Percentiles rank a stretch among this genome's conserved stretches.
Evolutionary conservation across 1,140 invertebrate species (phyloP).

Genomic region (Sesamia nonagrioides): DNA sequence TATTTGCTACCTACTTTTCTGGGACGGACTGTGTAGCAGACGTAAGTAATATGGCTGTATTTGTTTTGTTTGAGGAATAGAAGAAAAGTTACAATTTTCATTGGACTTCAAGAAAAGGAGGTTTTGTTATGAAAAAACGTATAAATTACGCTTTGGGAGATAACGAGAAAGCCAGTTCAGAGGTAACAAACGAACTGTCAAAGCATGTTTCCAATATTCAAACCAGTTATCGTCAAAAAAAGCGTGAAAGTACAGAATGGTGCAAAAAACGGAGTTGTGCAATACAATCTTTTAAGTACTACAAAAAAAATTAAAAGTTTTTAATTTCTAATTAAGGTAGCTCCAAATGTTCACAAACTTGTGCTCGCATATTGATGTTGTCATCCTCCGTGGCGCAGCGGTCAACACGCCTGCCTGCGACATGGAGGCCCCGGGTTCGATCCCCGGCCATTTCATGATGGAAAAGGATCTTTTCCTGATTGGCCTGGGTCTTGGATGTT

Average conservation of each 20-base stretch:
- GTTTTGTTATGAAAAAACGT: not conserved
- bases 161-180: not conserved
- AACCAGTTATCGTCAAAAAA: slow-evolving; percentile 12
- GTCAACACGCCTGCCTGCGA: no score
- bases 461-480: no score
- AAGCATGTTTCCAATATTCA: slow-evolving; percentile 1
- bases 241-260: not conserved
- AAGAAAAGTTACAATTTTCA: not conserved
- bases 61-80: not conserved
- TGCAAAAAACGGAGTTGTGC: slow-evolving; percentile 14
- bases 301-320: slow-evolving; percentile 50
- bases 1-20: slow-evolving; percentile 28
- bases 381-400: no score
- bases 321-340: slow-evolving; percentile 51
- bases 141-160: not conserved
- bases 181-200: not conserved
- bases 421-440: no score
- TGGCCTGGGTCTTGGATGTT: no score
- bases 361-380: no score
- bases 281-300: slow-evolving; percentile 41
- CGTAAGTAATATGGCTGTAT: not conserved
- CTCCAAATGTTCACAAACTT: slow-evolving; percentile 39
- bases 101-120: no score
- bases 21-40: not conserved
- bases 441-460: no score